Percentiles rank a stretch among this genome's conserved stretches.
phyloP scores from a whole-genome alignment of 2,797 vertebrate species.

The Sebastes kiyomatsui region DNA sequence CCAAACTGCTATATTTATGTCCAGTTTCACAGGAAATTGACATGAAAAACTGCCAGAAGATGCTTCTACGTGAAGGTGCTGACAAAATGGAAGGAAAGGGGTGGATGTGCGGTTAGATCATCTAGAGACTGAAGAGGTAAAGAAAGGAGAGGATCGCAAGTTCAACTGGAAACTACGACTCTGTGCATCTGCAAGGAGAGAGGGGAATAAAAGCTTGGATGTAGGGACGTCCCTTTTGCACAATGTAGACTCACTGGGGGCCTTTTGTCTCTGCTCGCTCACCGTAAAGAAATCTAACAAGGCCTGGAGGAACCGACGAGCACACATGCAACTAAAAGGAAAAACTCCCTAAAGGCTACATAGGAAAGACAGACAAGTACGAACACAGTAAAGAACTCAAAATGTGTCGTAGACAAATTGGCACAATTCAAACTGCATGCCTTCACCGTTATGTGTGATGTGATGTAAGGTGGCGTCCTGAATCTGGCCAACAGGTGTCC shows the following conservation, averaged over 20 bases:
- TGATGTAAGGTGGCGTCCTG: background rate
- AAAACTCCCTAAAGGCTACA: background rate
- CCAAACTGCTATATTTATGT: background rate
- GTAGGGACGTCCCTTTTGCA: background rate
- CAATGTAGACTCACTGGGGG: background rate
- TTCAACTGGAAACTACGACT: background rate
- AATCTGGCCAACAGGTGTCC: constrained; percentile 57
- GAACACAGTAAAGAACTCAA: background rate
- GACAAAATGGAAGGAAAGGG: background rate
- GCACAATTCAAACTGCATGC: background rate
- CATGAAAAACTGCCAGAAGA: background rate
- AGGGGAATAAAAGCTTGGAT: background rate
- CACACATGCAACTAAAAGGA: background rate
- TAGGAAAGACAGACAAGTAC: background rate
- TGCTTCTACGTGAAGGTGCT: background rate
- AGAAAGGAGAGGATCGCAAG: background rate
- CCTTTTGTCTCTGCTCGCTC: constrained; percentile 56
- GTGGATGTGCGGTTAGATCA: background rate
- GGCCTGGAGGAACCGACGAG: constrained; percentile 14
- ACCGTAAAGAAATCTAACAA: constrained; percentile 39
- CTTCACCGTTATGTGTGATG: background rate
- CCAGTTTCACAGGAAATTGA: background rate
- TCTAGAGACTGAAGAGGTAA: background rate
- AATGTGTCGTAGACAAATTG: background rate
- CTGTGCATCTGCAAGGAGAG: background rate